Evolutionary conservation across 2,888 invertebrate species (phyloP).

Genomic region (Heliconius aoede): DNA sequence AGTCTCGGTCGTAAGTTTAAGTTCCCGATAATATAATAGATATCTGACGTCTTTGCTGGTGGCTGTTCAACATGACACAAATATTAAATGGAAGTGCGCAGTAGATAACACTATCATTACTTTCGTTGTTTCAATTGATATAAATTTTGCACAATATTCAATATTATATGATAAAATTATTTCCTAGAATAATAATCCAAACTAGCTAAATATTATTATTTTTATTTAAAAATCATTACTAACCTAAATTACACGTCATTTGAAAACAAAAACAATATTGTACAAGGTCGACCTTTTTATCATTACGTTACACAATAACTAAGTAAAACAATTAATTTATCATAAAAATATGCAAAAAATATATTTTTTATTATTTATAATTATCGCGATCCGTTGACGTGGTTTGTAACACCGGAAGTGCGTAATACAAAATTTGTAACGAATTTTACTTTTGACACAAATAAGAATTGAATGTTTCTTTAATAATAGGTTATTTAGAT

Average conservation of each 20-base stretch:
- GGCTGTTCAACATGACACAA: constrained; percentile 42
- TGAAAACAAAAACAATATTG: neutral
- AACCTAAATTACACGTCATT: neutral
- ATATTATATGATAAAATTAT: neutral
- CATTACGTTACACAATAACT: neutral
- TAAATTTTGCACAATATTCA: constrained; percentile 20
- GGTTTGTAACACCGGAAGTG: neutral
- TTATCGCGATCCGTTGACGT: neutral
- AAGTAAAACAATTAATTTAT: neutral
- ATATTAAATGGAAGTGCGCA: constrained; percentile 44
- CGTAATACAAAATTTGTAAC: neutral
- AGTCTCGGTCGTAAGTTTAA: neutral
- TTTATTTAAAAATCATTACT: neutral
- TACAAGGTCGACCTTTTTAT: constrained; percentile 17
- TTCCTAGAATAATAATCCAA: neutral
- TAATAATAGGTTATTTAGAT: neutral
- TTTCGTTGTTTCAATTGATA: constrained; percentile 42
- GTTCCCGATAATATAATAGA: constrained; percentile 23
- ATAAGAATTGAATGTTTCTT: neutral
- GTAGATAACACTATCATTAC: constrained; percentile 42
- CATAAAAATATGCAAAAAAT: neutral
- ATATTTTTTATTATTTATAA: no score
- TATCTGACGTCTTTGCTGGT: constrained; percentile 34
- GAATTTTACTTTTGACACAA: neutral
- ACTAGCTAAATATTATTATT: neutral